Percentiles rank a stretch among this genome's conserved stretches.
These are phyloP conservation scores for Sibirionetta formosa DNA, from an alignment of 2,797 vertebrate genomes.

Conservation along the genomic window DNA sequence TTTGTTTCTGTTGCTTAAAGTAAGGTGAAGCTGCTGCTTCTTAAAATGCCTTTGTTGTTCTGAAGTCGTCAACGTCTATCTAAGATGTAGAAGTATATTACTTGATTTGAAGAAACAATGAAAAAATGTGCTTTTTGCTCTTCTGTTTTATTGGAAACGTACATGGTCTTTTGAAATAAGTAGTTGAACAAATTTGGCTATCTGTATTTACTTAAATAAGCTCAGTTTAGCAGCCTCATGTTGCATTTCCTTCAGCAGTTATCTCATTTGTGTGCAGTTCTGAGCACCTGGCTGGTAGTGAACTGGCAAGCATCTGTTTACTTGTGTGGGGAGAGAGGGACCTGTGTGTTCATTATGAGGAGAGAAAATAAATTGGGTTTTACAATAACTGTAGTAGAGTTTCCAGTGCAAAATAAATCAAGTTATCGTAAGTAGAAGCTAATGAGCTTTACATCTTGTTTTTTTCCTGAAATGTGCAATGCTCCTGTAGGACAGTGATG, in stretches of 20 bases:
- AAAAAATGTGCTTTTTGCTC: background rate
- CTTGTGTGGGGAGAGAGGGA: background rate
- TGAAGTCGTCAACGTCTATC: background rate
- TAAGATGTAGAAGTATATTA: background rate
- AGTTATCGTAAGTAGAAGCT: background rate
- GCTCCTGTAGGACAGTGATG: constrained; percentile 88
- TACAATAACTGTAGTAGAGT: background rate
- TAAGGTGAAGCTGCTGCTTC: background rate
- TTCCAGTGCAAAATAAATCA: background rate
- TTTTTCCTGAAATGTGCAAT: background rate
- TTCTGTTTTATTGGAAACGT: background rate
- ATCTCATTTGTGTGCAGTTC: background rate
- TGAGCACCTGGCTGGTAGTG: background rate
- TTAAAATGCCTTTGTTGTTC: background rate
- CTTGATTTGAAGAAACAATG: background rate
- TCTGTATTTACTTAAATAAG: background rate
- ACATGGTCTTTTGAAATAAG: background rate
- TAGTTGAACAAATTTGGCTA: background rate
- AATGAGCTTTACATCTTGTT: background rate
- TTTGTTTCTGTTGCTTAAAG: background rate
- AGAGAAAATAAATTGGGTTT: background rate
- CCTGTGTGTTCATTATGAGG: background rate
- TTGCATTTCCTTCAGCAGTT: background rate
- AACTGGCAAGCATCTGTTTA: background rate
- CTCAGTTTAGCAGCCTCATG: background rate